Evolutionary conservation across 2,888 invertebrate genomes (phyloP).

Genomic region (Polydrusus pterygomalis): DNA sequence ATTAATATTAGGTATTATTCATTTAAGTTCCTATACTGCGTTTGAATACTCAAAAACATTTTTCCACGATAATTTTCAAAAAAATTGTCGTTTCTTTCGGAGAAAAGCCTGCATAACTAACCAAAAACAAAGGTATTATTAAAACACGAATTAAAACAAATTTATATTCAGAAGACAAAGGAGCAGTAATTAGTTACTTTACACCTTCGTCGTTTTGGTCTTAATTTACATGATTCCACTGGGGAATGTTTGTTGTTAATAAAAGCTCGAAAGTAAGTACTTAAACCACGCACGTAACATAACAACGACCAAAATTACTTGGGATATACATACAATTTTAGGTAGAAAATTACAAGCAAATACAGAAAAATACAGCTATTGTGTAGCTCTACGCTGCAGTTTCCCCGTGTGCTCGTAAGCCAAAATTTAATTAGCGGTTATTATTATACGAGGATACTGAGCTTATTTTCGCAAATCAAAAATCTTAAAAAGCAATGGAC

Average conservation of each 20-base stretch:
- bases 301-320: conserved; percentile 18
- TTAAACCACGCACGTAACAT: conserved; percentile 44
- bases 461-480: too few species aligned
- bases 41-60: too few species aligned
- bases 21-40: too few species aligned
- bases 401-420: neutral
- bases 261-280: conserved; percentile 42
- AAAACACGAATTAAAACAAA: conserved; percentile 38
- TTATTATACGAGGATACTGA: too few species aligned
- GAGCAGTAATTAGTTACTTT: conserved; percentile 47
- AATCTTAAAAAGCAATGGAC: too few species aligned
- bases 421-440: neutral
- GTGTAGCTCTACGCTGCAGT: neutral
- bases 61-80: neutral
- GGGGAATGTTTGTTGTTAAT: conserved; percentile 43
- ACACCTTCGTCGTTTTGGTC: conserved; percentile 44
- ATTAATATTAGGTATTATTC: too few species aligned
- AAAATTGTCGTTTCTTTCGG: neutral
- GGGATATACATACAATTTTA: neutral
- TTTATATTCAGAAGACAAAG: conserved; percentile 50
- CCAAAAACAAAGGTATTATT: conserved; percentile 1
- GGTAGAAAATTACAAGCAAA: neutral
- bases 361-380: neutral
- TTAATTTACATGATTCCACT: conserved; percentile 27
- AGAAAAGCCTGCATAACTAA: conserved; percentile 33